A percentile compares a stretch with the other conserved stretches of the same genome.
phyloP scores from a whole-genome alignment of 2,797 vertebrate genomes.

The Pteronotus mesoamericanus region DNA sequence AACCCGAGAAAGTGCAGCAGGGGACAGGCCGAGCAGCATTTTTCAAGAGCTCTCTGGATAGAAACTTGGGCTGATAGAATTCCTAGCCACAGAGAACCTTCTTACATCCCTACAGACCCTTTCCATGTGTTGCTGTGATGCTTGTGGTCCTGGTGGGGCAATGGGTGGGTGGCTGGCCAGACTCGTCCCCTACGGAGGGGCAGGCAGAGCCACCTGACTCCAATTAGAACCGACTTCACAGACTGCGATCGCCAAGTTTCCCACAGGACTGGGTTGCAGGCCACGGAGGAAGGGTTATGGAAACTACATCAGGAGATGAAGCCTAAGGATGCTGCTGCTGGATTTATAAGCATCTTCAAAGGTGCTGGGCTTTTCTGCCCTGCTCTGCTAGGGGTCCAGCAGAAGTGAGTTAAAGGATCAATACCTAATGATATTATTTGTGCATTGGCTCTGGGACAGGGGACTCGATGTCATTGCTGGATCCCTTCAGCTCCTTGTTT shows the following conservation, averaged over 20 bases:
- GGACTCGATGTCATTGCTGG: neutral
- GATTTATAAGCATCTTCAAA: neutral
- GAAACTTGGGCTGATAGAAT: neutral
- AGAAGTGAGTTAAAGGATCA: neutral
- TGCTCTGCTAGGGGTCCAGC: neutral
- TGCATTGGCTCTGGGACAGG: neutral
- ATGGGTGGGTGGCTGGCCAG: neutral
- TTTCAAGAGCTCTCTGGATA: neutral
- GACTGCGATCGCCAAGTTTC: neutral
- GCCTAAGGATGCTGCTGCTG: neutral
- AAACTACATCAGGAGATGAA: neutral
- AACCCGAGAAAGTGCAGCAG: neutral
- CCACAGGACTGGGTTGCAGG: neutral
- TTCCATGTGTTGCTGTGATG: neutral
- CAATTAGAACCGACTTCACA: neutral
- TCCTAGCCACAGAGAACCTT: neutral
- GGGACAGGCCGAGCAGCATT: neutral
- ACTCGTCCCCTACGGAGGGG: neutral
- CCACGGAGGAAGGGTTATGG: neutral
- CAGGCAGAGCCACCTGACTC: neutral
- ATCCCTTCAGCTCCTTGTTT: neutral
- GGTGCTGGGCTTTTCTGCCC: neutral
- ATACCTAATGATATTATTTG: neutral
- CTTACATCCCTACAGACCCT: neutral
- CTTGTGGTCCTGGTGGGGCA: neutral